Evolutionary conservation across 2,888 invertebrate genomes (phyloP), one percentile per base, ranked within the genome.

Genomic region (Mesopsocus fuscifrons): DNA sequence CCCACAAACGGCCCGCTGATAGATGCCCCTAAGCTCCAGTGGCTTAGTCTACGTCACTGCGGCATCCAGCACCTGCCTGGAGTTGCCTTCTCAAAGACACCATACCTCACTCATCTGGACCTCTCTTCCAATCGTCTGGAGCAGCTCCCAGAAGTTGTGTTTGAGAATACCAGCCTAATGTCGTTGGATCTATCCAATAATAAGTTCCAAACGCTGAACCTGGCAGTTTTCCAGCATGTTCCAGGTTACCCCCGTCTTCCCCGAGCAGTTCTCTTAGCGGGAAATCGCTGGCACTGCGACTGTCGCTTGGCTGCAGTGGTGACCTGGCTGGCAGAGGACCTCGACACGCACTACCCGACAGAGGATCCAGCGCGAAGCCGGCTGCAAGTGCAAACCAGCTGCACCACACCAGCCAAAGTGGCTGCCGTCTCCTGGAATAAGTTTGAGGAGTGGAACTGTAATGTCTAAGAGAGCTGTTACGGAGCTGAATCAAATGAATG

Each of bases 211-310:
- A 38, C 17, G 20, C 4, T 38, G n/a, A 20, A 38, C 20, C 20
- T 20, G n/a, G n/a, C 20, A 20, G 20, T 38, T 38, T 20, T 38
- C 20, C 15, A 38, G 20, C 15, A 38, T 21, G 38, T 38, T 3
- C 16, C 16, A 5, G 17, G 20, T 3, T 38, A 17, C 18, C 38
- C 38, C n/a, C n/a, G 21, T 20, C n/a, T 38, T n/a, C 38, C 38
- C 18, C 6, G 20, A 6, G n/a, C 16, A 17, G 38, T 38, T 5
- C 4, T 38, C 18, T 11, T 38, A 6, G 5, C 17, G 3, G 38
- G 38, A 21, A 38, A 38, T 11, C 38, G 18, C 3, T 38, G 38
- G 38, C n/a, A 18, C 15, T 38, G 38, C 20, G 38, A 38, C 18
- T 38, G 38, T 20, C 17, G 16, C 6, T 17, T 38, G 6, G 16